Evolutionary conservation across 1,140 invertebrate genomes (phyloP).

Genomic region (Eciton burchellii): DNA sequence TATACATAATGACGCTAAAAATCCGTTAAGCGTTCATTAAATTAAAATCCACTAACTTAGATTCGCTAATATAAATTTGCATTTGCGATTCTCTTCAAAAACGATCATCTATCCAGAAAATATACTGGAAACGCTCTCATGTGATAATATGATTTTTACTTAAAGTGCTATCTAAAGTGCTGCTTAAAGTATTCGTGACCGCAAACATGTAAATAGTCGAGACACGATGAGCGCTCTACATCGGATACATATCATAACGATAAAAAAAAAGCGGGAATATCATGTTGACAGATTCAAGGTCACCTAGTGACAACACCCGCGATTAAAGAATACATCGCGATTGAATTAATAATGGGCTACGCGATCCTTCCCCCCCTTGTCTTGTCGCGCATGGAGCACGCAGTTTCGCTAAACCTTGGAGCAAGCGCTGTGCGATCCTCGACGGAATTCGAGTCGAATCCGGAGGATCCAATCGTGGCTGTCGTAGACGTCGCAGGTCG

Average conservation of each 20-base stretch:
- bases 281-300: constrained; percentile 32
- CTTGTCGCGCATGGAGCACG: constrained; percentile 60
- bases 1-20: background rate
- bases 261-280: background rate
- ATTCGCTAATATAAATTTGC: no score
- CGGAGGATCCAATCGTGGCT: constrained; percentile 44
- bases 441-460: constrained; percentile 26
- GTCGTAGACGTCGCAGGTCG: constrained; percentile 35
- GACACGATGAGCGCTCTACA: no score
- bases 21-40: no score
- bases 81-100: no score
- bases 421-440: constrained; percentile 69
- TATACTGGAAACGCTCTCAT: background rate
- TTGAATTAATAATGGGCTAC: constrained; percentile 47
- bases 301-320: constrained; percentile 12
- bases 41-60: no score
- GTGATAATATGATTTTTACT: no score
- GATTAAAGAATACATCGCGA: constrained; percentile 56
- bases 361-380: constrained; percentile 18
- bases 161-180: no score
- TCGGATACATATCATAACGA: no score
- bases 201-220: no score
- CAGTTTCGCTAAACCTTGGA: constrained; percentile 45
- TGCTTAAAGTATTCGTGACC: no score
- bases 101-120: no score